Base-by-base conservation (phyloP, 2,888 invertebrate species). In the Caenorhabditis macrosperma region DNA sequence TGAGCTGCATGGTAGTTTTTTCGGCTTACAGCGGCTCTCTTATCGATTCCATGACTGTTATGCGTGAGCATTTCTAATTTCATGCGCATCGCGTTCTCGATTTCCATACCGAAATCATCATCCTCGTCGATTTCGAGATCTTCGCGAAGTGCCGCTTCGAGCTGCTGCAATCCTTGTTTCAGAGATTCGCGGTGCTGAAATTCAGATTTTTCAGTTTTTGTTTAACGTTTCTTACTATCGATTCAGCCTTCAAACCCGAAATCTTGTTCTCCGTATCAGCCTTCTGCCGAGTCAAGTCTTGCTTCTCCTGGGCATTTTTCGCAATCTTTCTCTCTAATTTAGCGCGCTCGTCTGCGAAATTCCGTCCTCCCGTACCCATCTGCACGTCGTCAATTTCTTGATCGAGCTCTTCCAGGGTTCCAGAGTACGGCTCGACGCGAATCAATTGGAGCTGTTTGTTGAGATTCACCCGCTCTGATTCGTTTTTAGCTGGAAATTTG, bases 391-490 rank as follows among this genome's bases (percentile, higher is more conserved):
- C 52, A 7, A 83, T 69, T 26, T 81, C 57, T 12, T 69, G 57
- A 10, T 24, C 22, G 52, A 83, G 22, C 28, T 83, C 75, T 28
- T 67, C 33, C 46, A 78, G 72, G 6, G 78, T 79, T 28, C 83
- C 83, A 33, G 22, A 69, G 57, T 77, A 83, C 9, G 76, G 72
- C 20, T 78, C 69, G 0, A 83, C 81, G 15, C 76, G 48, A 10
- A 83, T 55, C n/a, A 81, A 54, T 12, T 26, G 50, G n/a, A 78
- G 44, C n/a, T 85, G 82, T 15, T 80, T 71, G 12, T 76, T 28
- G 30, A 87, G 35, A 44, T 74, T 81, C 2, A 72, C 60, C 24
- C 85, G 26, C 17, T 85, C 84, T 2, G 63, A 48, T 59, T 71
- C 67, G 6, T 82, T 72, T 33, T 72, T 52, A 35, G 41, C 82